Base-by-base conservation (phyloP, 92 coral and sea anemone species). In the Epizoanthus fatuus region DNA sequence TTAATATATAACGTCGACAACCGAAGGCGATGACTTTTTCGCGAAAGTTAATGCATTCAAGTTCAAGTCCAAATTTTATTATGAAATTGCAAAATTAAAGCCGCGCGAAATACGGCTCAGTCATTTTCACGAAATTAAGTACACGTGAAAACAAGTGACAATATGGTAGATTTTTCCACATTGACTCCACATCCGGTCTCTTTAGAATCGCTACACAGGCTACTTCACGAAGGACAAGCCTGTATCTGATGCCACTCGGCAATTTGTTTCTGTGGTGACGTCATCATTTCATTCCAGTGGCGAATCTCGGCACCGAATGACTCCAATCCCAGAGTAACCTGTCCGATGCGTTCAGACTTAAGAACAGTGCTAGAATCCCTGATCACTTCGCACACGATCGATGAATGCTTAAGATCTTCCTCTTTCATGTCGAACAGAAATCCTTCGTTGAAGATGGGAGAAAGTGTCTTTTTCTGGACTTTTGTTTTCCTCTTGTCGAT, bases 201-300 rank as follows among this genome's bases (percentile, higher is more conserved):
- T 29, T 29, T 42, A 42, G 8, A 44, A 8, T 44, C 49, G 49
- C 49, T 44, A 29, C 9, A 44, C 6, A 9, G 53, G 13, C 13
- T 49, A 10, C 53, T 49, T 49, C 53, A 49, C 5, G 53, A 75
- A 16, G 81, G 44, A 39, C 17, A 86, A 17, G 87, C 39, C 51
- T 86, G 98, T 16, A 96, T 85, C 49, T 86, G 90, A 79, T 96
- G 99, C 67, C 96, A 92, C 63, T 96, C 98, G 3, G 98, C 87
- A 45, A 94, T 70, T 73, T 93, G 93, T 75, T 96, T 96, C 16
- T 92, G 93, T 56, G 99, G 99, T 54, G 96, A 80, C 83, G 92
- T 74, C 63, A 96, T 90, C 98, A 96, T 89, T 74, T 96, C 99
- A 69, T 93, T 88, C 99, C 99, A 96, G 32, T 96, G 99, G 2